Evolutionary conservation across 2,113 vertebrate genomes (phyloP).

Genomic region (Pristiophorus japonicus): DNA sequence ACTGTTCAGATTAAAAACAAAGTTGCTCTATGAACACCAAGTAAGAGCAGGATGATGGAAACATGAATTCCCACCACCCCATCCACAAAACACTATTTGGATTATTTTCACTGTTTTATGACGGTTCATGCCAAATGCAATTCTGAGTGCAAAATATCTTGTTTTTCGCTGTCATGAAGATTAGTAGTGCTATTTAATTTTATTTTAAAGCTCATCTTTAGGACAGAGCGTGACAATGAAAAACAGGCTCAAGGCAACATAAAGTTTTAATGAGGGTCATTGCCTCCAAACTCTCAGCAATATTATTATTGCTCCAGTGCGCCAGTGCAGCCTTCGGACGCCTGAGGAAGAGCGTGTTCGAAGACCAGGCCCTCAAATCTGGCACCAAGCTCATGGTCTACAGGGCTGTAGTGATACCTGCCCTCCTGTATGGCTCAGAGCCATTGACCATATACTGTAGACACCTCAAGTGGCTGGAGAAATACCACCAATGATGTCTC

Average conservation of each 20-base stretch:
- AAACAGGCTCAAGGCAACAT: not conserved
- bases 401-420: too few relatives aligned
- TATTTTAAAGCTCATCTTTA: not conserved
- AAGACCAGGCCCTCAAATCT: too few relatives aligned
- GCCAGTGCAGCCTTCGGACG: too few relatives aligned
- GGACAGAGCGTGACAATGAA: not conserved
- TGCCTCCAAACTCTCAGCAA: too few relatives aligned
- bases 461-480: too few relatives aligned
- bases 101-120: not conserved
- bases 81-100: not conserved
- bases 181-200: not conserved
- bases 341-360: too few relatives aligned
- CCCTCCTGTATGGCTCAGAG: too few relatives aligned
- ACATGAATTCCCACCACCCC: not conserved
- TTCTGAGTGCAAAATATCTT: not conserved
- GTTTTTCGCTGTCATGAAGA: not conserved
- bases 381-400: too few relatives aligned
- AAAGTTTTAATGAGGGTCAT: too few relatives aligned
- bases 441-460: too few relatives aligned
- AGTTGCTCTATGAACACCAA: not conserved
- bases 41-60: not conserved
- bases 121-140: not conserved
- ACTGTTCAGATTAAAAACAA: not conserved
- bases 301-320: too few relatives aligned
- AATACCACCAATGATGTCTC: too few relatives aligned